Base-by-base conservation (phyloP, 1,140 invertebrate species). In the Acromyrmex echinatior region DNA sequence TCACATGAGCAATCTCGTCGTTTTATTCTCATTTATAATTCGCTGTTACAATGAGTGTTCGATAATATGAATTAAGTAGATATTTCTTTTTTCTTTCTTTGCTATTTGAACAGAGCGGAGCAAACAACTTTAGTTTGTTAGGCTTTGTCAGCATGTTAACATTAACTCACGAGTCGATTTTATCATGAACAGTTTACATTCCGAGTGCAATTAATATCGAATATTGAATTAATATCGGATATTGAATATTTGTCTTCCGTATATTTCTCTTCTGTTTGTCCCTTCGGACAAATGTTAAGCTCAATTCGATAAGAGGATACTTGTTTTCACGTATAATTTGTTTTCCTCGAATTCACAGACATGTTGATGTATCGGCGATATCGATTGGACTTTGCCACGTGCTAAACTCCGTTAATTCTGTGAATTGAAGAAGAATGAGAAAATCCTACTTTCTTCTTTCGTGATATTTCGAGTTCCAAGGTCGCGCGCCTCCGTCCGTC, bases 401-500 rank as follows among this genome's bases (percentile, higher is more conserved):
- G n/a, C 51, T 49, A 12, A 25, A 7, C 45, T 35, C 39, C 51
- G 65, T 58, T 71, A 65, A 78, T 78, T 39, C 74, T 14, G 31
- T 1, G 31, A 71, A 71, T 76, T 62, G 14, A 18, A 7, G 21
- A 56, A 14, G 21, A 56, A 21, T 35, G 28, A 45, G 35, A 56
- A 25, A 25, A 25, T 25, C 70, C 56, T 51, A 68, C 58, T 84
- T 76, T 62, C 80, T 74, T 82, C 35, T n/a, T 21, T 14, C 35
- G 14, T 25, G 25, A 12, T 73, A 45, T 51, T 58, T 45, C 56
- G 25, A 90, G 84, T 90, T 89, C 89, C 87, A 90, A 90, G 88
- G 88, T 89, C 71, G 51, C 28, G 62, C 49, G 49, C 49, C 25
- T 16, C 18, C 18, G 25, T 7, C 12, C 56, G 45, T 79, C 81